Conservation (phyloP, 2,888 invertebrate genomes). For the Leuctra nigra region DNA sequence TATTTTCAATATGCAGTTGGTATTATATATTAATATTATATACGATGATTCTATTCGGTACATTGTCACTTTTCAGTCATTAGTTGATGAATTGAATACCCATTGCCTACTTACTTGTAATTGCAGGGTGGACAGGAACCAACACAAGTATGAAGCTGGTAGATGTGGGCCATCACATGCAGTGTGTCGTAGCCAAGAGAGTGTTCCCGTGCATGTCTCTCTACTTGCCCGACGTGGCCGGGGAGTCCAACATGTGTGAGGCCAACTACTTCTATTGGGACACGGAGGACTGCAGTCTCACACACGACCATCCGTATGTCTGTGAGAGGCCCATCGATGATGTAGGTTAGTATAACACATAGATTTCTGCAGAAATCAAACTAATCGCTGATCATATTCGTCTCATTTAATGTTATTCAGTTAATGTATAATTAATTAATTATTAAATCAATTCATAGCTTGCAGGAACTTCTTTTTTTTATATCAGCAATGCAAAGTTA, state of each 20-base stretch:
- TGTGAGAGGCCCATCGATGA: conserved; percentile 46
- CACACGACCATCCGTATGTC: conserved; percentile 42
- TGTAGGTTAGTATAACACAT: conserved; percentile 38
- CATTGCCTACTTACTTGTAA: no score
- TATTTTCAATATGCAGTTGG: no score
- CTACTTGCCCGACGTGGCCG: conserved; percentile 32
- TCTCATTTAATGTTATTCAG: no score
- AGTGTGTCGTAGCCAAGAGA: conserved; percentile 40
- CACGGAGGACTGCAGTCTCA: conserved; percentile 41
- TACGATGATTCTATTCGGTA: no score
- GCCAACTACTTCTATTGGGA: conserved; percentile 46
- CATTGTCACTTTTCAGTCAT: no score
- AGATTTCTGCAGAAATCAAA: background rate
- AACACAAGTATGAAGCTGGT: background rate
- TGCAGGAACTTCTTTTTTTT: no score
- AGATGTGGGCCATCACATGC: conserved; percentile 33
- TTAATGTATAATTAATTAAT: no score
- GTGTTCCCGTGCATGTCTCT: conserved; percentile 38
- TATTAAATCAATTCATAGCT: no score
- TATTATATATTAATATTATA: no score
- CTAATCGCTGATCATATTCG: no score
- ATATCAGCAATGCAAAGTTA: no score
- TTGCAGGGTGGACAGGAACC: conserved; percentile 21
- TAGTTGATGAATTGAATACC: no score
- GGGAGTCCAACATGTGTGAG: conserved; percentile 30